Percentiles rank a stretch among this genome's conserved stretches.
Conservation (phyloP, 2,113 vertebrate species). For the Sebastes schlegelii region DNA sequence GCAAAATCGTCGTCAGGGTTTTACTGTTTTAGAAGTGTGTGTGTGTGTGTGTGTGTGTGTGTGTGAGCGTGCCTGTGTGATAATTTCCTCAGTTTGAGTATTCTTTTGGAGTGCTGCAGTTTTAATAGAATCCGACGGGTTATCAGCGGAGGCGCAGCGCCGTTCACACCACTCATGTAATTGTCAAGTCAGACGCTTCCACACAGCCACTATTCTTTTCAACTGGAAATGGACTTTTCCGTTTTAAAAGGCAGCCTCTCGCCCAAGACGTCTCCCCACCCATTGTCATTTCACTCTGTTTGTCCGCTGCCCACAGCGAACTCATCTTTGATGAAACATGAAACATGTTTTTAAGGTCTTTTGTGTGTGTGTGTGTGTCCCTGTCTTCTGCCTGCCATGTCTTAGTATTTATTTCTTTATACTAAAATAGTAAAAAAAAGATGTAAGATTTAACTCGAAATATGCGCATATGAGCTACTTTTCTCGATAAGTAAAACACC, state of each 20-base stretch:
- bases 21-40: conserved; percentile 26
- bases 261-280: conserved; percentile 47
- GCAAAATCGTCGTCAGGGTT: conserved; percentile 35
- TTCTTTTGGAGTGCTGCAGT: conserved; percentile 68
- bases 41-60: conserved; percentile 25
- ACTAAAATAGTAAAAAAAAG: conserved; percentile 2
- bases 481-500: conserved; percentile 13
- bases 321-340: conserved; percentile 64
- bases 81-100: conserved; percentile 66
- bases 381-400: background rate
- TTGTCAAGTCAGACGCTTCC: conserved; percentile 73
- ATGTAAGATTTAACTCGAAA: conserved; percentile 3
- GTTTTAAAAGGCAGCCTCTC: conserved; percentile 65
- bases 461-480: background rate
- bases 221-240: conserved; percentile 74
- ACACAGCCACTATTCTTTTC: conserved; percentile 69
- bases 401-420: conserved; percentile 15
- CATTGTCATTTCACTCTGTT: conserved; percentile 70
- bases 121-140: conserved; percentile 77
- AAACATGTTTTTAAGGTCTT: conserved; percentile 39
- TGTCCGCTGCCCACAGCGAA: conserved; percentile 50
- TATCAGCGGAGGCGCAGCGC: conserved; percentile 66
- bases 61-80: conserved; percentile 45
- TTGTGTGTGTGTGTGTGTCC: conserved; percentile 5
- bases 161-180: conserved; percentile 69